These are phyloP conservation scores for Arctocebus calabarensis DNA, from an alignment of 2,797 vertebrate species.

Conservation along the genomic window DNA sequence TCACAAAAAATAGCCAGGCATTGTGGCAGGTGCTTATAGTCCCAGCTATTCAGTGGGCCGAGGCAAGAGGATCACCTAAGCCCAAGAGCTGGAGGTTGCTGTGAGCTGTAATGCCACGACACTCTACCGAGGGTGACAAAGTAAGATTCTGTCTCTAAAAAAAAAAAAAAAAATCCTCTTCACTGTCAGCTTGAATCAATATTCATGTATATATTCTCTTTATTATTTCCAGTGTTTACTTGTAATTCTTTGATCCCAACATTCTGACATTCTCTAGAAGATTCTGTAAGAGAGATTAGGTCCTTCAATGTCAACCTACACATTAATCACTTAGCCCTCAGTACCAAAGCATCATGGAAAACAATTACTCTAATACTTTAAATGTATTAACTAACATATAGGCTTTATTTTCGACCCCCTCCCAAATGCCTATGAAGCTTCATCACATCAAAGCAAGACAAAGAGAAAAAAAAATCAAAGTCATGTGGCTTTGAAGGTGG, in stretches of 20 bases:
- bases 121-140: too few species aligned
- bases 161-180: too few species aligned
- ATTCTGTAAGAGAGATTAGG: neutral
- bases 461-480: constrained; percentile 7
- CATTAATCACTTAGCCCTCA: neutral
- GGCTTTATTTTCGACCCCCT: neutral
- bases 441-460: neutral
- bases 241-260: constrained; percentile 5
- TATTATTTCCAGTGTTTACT: neutral
- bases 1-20: too few species aligned
- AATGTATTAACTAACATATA: neutral
- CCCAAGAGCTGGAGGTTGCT: too few species aligned
- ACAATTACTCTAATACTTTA: neutral
- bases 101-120: too few species aligned
- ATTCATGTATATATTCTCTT: neutral
- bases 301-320: neutral
- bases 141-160: too few species aligned
- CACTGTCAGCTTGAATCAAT: neutral
- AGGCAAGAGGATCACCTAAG: too few species aligned
- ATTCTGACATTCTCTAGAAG: neutral
- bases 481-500: neutral
- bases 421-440: neutral
- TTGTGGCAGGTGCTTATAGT: too few species aligned
- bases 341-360: neutral
- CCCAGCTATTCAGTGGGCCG: too few species aligned